Conservation (phyloP, 1,140 invertebrate species). For the Amphibalanus amphitrite region DNA sequence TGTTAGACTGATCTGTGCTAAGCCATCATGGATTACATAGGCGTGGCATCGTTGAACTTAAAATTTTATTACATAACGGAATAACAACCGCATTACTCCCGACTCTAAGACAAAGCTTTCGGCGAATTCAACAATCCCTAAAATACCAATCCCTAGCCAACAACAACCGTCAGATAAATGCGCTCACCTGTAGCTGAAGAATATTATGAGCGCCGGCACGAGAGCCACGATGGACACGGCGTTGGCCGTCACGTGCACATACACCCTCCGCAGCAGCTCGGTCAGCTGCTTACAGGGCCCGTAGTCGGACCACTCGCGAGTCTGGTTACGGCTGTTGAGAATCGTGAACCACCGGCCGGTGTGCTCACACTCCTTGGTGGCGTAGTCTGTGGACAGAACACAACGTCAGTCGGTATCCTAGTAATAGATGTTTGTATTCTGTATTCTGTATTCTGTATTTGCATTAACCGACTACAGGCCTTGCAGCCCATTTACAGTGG, state of each 20-base stretch:
- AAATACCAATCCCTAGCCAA: too few species aligned
- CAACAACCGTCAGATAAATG: too few species aligned
- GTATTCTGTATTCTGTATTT: neutral
- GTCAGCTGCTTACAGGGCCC: slow-evolving; percentile 22
- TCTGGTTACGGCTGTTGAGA: slow-evolving; percentile 1
- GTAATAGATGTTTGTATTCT: neutral
- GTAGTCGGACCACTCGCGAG: slow-evolving; percentile 29
- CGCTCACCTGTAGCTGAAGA: slow-evolving; percentile 28
- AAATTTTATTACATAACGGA: too few species aligned
- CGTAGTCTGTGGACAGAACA: slow-evolving; percentile 21
- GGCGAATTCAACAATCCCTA: too few species aligned
- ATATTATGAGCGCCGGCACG: slow-evolving; percentile 29
- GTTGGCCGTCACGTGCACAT: slow-evolving; percentile 25
- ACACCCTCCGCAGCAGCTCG: slow-evolving; percentile 19
- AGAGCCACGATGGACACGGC: slow-evolving; percentile 27
- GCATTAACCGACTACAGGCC: too few species aligned
- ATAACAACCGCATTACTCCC: too few species aligned
- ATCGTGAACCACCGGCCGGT: slow-evolving; percentile 23
- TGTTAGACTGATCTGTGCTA: too few species aligned
- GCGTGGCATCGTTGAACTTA: too few species aligned
- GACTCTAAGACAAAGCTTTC: too few species aligned
- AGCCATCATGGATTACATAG: too few species aligned
- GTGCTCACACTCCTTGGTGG: slow-evolving; percentile 22
- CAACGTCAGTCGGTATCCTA: slow-evolving; percentile 4
- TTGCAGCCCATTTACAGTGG: too few species aligned